Evolutionary conservation across 37 sponge, comb jelly and placozoan species (phyloP), one percentile per base, ranked within the genome.

Genomic region (Theonella swinhoei): DNA sequence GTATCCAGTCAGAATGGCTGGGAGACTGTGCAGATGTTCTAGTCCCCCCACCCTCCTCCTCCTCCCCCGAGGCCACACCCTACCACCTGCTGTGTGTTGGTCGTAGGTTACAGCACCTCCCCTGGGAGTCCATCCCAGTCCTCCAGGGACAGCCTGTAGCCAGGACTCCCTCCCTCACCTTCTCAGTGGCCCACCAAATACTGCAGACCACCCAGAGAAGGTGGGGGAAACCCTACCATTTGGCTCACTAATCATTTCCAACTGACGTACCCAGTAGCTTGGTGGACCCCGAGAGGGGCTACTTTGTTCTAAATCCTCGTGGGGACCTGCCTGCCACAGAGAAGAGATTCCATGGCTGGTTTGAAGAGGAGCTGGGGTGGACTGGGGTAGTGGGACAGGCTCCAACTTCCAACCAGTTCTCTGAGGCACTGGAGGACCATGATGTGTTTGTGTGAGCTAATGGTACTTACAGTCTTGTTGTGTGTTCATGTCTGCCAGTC

Each of bases 241-340:
- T n/a, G n/a, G n/a, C n/a, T n/a, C n/a, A n/a, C n/a, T n/a, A n/a
- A n/a, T n/a, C n/a, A n/a, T 26, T 2, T 28, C 35, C 30, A 68
- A 43, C 28, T n/a, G n/a, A n/a, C n/a, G n/a, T n/a, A n/a, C n/a
- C n/a, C n/a, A n/a, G n/a, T n/a, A n/a, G n/a, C n/a, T n/a, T n/a
- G n/a, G n/a, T 93, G 35, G 39, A 88, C 38, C 67, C 80, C 3
- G n/a, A 39, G 42, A 67, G 32, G 14, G 61, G 83, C 29, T 95
- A 70, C 80, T 95, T 85, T 73, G 75, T 95, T 29, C 76, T 95
- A 30, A 95, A 95, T 62, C 95, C 95, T 1, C 70, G 60, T 26
- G 88, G 88, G 4, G 80, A 95, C 73, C 78, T 95, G 9, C 43
- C 62, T 19, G 82, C 80, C 11, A 95, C 95, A 0, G 75, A 95